Conservation (phyloP, 2,113 vertebrate species). For the Parus major region DNA sequence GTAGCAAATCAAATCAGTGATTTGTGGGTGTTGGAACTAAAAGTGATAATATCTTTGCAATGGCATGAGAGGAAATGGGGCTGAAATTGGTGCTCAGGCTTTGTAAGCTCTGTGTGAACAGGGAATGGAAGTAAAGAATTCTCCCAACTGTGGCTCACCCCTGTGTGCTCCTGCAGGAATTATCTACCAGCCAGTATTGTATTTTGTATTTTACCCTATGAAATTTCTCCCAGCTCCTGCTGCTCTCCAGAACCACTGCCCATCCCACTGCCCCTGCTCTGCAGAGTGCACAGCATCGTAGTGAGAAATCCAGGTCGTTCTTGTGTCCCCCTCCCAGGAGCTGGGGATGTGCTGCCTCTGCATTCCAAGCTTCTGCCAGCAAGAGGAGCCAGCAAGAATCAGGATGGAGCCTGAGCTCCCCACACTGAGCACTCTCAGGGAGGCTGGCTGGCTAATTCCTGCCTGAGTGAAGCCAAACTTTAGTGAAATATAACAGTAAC, state of each 20-base stretch:
- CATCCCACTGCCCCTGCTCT: not conserved
- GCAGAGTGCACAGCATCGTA: fast-evolving
- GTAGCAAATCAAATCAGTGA: not conserved
- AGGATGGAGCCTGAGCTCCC: not conserved
- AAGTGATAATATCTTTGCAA: not conserved
- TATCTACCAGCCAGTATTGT: not conserved
- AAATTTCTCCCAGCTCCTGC: not conserved
- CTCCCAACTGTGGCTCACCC: not conserved
- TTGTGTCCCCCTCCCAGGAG: fast-evolving
- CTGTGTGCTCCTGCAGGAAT: not conserved
- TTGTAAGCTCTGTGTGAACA: not conserved
- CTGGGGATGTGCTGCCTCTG: not conserved
- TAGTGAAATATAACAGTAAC: not conserved
- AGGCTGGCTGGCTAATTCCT: not conserved
- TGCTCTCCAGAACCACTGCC: not conserved
- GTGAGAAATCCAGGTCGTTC: not conserved
- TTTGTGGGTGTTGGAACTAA: not conserved
- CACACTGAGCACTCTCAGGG: not conserved
- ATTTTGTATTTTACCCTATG: not conserved
- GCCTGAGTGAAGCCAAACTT: not conserved
- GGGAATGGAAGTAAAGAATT: not conserved
- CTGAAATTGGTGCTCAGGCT: not conserved
- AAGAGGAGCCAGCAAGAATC: not conserved
- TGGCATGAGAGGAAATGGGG: not conserved
- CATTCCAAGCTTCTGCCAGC: not conserved